Evolutionary conservation across 2,113 vertebrate species (phyloP).

Genomic region (Microtus montanus): DNA sequence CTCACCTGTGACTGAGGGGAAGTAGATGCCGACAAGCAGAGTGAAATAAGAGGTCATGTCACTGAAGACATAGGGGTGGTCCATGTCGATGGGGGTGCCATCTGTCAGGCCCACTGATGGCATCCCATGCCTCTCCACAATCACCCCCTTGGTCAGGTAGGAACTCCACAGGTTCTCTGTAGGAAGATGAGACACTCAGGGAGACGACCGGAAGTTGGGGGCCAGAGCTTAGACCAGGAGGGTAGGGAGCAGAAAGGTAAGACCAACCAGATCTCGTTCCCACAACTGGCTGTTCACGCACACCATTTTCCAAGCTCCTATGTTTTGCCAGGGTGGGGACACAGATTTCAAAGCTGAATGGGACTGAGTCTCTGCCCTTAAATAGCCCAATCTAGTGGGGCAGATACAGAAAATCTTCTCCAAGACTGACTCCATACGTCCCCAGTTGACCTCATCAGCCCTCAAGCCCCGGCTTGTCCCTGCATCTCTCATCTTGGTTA

Average conservation of each 20-base stretch:
- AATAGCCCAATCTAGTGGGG: neutral
- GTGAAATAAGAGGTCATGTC: constrained; percentile 99
- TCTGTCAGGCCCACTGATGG: constrained; percentile 81
- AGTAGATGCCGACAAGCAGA: constrained; percentile 98
- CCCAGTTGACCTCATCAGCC: neutral
- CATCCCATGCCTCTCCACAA: constrained; percentile 88
- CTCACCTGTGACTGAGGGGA: constrained; percentile 98
- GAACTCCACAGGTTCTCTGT: constrained; percentile 95
- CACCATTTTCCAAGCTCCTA: neutral
- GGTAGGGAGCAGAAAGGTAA: neutral
- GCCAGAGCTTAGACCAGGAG: neutral
- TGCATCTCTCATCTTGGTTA: neutral
- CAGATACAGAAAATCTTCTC: neutral
- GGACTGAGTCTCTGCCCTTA: neutral
- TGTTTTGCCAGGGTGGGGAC: neutral
- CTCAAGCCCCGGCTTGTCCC: neutral
- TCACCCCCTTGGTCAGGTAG: constrained; percentile 93
- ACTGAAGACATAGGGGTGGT: constrained; percentile 94
- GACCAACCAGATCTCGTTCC: neutral
- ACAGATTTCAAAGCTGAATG: neutral
- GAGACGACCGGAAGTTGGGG: accelerated
- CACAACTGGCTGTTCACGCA: neutral
- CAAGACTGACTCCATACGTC: neutral
- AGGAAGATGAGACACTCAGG: neutral
- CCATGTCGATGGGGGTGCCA: constrained; percentile 85